phyloP scores from a whole-genome alignment of 2,888 invertebrate genomes.

The Pseudoips prasinana region DNA sequence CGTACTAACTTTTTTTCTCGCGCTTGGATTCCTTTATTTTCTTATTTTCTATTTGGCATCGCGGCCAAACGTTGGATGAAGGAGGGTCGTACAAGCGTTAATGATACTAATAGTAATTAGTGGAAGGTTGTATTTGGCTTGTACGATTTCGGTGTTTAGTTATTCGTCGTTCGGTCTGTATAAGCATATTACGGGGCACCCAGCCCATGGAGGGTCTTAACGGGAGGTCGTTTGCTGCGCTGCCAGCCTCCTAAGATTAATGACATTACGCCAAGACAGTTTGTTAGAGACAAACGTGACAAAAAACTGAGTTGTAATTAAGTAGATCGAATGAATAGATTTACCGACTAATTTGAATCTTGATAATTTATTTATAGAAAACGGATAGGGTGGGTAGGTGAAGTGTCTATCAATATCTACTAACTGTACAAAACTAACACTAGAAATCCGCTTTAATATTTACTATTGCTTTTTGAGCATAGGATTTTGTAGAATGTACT shows the following conservation, averaged over 20 bases:
- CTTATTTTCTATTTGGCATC: conserved; percentile 57
- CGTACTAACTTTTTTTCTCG: conserved; percentile 69
- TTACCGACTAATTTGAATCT: conserved; percentile 27
- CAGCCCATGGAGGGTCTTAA: conserved; percentile 75
- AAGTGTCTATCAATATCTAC: too few species aligned
- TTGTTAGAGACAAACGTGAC: conserved; percentile 70
- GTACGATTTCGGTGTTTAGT: conserved; percentile 58
- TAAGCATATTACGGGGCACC: conserved; percentile 71
- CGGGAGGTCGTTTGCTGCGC: conserved; percentile 78
- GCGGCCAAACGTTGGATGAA: conserved; percentile 54
- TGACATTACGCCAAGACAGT: conserved; percentile 74
- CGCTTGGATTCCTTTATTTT: conserved; percentile 67
- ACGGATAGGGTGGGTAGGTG: too few species aligned
- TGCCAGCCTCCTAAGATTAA: conserved; percentile 77
- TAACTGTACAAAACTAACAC: too few species aligned
- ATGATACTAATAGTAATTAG: conserved; percentile 70
- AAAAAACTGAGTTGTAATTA: conserved; percentile 66
- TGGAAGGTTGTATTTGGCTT: conserved; percentile 70
- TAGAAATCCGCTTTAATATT: too few species aligned
- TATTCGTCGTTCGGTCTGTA: conserved; percentile 55
- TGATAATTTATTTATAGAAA: too few species aligned
- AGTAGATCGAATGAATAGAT: conserved; percentile 49
- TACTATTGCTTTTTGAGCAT: too few species aligned
- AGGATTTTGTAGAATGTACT: too few species aligned
- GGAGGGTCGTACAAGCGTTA: conserved; percentile 53